Base-by-base conservation (phyloP, 2,113 vertebrate species). In the Symphodus melops region DNA sequence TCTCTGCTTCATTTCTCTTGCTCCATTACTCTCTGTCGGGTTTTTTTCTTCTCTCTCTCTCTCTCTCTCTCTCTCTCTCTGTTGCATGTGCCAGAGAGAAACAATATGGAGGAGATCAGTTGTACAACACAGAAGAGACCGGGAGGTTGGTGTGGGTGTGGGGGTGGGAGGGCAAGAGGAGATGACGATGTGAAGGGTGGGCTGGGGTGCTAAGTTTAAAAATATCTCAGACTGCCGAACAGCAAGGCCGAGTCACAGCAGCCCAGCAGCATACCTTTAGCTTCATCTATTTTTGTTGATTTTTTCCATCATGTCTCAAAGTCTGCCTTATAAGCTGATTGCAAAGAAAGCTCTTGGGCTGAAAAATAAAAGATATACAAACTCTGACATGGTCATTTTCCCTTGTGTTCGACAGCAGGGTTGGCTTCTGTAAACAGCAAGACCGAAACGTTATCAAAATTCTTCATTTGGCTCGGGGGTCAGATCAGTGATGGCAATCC, bases 281-380 rank as follows among this genome's bases (percentile, higher is more conserved):
- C 87, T 91, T 91, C 70, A 67, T 83, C 88, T 91, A 91, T 93
- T 92, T 91, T 62, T 81, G 89, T 76, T 74, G 83, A 79, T 94
- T 93, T 92, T 33, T 92, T 87, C 89, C 91, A 91, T 89, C 90
- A 89, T 90, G 81, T 85, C 88, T 70, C 23, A 55, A 51, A 81
- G 88, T 87, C 87, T 90, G 86, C 90, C 90, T 92, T 93, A 92
- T 88, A 93, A 93, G 91, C 90, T 85, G 84, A 94, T 85, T 85
- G 87, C 86, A 86, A 87, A 77, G 53, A 72, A 28, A 21, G 46
- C 57, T 81, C 63, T 80, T 53, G 17, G 54, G 77, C 79, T 55
- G 68, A 86, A 63, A 87, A 74, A 81, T 76, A 85, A 85, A 90
- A 89, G 72, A 77, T 64, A 53, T 39, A 9, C 53, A 37, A 58